Conservation (phyloP, 1,140 invertebrate genomes). For the Arctopsyche grandis region DNA sequence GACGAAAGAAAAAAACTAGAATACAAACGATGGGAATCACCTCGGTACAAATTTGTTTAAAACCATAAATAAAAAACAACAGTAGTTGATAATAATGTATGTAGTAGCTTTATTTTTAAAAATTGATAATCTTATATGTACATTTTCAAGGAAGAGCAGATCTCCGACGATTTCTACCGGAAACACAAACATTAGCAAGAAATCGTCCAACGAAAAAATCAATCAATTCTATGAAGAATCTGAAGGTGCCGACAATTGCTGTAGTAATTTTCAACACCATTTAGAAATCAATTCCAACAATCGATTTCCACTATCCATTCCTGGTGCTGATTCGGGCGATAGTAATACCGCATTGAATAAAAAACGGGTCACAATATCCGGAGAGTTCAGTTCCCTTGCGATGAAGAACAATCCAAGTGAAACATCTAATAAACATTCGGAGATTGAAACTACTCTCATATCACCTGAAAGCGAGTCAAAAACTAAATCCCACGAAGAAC, state of each 20-base stretch:
- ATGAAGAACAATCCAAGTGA: not conserved
- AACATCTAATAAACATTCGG: not conserved
- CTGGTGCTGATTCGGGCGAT: not conserved
- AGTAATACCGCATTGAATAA: not conserved
- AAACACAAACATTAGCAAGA: not conserved
- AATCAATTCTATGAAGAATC: constrained; percentile 3
- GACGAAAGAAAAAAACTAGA: too few species aligned
- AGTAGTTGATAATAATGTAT: too few species aligned
- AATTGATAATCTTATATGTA: too few species aligned
- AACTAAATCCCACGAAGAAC: not conserved
- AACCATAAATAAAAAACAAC: not conserved
- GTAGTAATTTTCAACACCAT: not conserved
- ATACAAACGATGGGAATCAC: too few species aligned
- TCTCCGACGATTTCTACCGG: not conserved
- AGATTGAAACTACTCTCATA: not conserved
- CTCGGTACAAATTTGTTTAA: not conserved
- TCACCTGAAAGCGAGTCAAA: not conserved
- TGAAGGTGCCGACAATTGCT: not conserved
- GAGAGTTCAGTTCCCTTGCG: not conserved
- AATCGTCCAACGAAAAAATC: not conserved
- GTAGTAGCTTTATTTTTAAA: too few species aligned
- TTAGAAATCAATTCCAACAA: not conserved
- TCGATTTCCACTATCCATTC: not conserved
- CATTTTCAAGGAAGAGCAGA: not conserved
- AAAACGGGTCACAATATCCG: not conserved